Evolutionary conservation across 2,888 invertebrate species (phyloP).

Genomic region (Ectemnius cavifrons): DNA sequence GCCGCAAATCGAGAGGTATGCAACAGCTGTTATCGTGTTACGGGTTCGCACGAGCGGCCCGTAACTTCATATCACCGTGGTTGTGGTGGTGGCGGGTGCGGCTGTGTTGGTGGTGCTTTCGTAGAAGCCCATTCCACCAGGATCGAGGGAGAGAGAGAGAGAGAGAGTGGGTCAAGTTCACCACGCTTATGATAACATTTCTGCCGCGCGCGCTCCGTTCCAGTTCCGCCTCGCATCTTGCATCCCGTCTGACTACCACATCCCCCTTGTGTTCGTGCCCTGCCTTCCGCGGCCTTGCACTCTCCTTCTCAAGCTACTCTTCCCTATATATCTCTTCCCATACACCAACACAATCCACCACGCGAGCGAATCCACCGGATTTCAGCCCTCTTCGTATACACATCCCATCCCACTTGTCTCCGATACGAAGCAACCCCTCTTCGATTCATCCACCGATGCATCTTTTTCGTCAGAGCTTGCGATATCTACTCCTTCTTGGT

Average conservation of each 20-base stretch:
- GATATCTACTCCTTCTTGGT: too few relatives aligned
- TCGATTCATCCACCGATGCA: not conserved
- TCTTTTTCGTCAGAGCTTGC: too few relatives aligned
- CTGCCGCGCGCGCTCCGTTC: constrained; percentile 55
- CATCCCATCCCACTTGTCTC: not conserved
- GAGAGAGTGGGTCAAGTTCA: constrained; percentile 75
- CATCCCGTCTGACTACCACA: constrained; percentile 55
- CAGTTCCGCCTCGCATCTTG: constrained; percentile 55
- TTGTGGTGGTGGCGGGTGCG: constrained; percentile 11
- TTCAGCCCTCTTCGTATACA: not conserved
- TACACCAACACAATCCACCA: constrained; percentile 22
- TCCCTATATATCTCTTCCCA: constrained; percentile 19
- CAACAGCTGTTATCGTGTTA: constrained; percentile 76
- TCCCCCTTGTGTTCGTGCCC: constrained; percentile 10
- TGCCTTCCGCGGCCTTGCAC: constrained; percentile 14
- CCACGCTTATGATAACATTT: constrained; percentile 75
- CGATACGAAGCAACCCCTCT: not conserved
- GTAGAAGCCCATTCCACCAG: constrained; percentile 57
- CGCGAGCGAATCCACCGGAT: not conserved
- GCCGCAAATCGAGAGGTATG: constrained; percentile 65
- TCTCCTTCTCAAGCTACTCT: constrained; percentile 20
- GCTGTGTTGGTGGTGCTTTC: constrained; percentile 24
- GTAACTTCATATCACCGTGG: constrained; percentile 73
- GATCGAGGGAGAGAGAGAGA: too few relatives aligned
- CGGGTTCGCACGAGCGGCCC: constrained; percentile 74